These are phyloP conservation scores for Brachionus rubens DNA, from an alignment of 1,140 invertebrate genomes.

Conservation along the genomic window DNA sequence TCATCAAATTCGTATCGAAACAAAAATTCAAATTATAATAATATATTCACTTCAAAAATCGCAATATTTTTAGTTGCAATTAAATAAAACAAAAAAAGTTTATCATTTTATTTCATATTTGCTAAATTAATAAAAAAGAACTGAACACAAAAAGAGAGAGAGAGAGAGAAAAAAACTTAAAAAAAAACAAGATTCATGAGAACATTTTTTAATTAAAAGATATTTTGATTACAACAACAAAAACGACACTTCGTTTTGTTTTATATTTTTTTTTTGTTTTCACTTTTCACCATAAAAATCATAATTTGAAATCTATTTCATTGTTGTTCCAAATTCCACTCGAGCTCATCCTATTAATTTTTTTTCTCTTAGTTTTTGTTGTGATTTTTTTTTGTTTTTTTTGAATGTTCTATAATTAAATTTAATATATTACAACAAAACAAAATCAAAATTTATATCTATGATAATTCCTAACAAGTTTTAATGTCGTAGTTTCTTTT, in stretches of 20 bases:
- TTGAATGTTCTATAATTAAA: constrained; percentile 16
- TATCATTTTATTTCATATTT: constrained; percentile 36
- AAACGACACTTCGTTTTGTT: constrained; percentile 18
- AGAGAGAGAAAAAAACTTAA: neutral
- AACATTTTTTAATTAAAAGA: constrained; percentile 6
- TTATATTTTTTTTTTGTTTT: too few relatives aligned
- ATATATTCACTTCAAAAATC: neutral
- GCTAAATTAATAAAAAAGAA: constrained; percentile 22
- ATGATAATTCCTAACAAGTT: neutral
- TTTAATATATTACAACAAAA: constrained; percentile 25
- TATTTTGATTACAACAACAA: constrained; percentile 5
- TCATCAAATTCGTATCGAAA: neutral
- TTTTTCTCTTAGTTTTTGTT: neutral
- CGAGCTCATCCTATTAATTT: constrained; percentile 20
- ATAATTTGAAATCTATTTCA: constrained; percentile 15
- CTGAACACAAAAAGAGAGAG: neutral
- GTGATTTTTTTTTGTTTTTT: neutral
- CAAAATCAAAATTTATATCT: too few relatives aligned
- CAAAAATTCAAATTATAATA: constrained; percentile 39
- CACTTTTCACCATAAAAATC: constrained; percentile 6
- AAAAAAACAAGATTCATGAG: constrained; percentile 6
- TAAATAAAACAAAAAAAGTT: constrained; percentile 25
- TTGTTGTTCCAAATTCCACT: constrained; percentile 10
- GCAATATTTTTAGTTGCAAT: neutral
- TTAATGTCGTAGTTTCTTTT: constrained; percentile 6